Conservation (phyloP, 2,797 vertebrate genomes). For the Anomalospiza imberbis region DNA sequence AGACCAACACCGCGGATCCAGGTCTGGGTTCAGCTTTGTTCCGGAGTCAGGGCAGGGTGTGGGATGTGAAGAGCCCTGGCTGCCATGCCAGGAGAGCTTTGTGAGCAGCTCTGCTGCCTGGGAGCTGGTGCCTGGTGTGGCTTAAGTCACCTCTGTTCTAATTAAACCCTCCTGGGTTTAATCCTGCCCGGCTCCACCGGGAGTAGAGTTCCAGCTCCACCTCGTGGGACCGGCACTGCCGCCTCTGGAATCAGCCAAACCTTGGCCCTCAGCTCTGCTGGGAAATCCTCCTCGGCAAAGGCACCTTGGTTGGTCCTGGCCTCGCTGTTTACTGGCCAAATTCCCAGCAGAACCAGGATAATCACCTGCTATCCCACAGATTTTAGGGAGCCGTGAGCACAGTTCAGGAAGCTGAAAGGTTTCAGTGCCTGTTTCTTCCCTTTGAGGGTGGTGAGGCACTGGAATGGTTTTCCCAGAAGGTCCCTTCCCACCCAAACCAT, state of each 20-base stretch:
- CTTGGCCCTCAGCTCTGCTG: not conserved
- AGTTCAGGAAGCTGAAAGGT: not conserved
- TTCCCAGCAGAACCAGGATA: not conserved
- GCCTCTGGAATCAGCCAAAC: not conserved
- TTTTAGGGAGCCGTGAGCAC: not conserved
- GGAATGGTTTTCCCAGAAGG: not conserved
- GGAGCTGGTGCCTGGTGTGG: not conserved
- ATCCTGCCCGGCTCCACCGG: not conserved
- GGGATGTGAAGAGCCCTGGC: not conserved
- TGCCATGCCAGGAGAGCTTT: not conserved
- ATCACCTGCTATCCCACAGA: fast-evolving
- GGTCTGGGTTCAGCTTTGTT: fast-evolving
- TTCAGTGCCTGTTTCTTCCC: not conserved
- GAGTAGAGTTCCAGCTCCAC: not conserved
- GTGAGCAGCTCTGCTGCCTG: not conserved
- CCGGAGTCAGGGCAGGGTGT: fast-evolving
- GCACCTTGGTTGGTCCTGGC: not conserved
- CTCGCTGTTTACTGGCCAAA: fast-evolving
- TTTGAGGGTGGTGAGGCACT: not conserved
- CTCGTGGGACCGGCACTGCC: fast-evolving
- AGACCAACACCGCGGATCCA: fast-evolving
- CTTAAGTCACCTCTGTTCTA: constrained; percentile 4
- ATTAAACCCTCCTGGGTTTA: not conserved
- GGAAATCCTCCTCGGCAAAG: not conserved
- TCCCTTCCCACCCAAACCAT: not conserved